Percentiles rank a stretch among this genome's conserved stretches.
These are phyloP conservation scores for Nemoura dubitans DNA, from an alignment of 2,888 invertebrate genomes.

Conservation along the genomic window DNA sequence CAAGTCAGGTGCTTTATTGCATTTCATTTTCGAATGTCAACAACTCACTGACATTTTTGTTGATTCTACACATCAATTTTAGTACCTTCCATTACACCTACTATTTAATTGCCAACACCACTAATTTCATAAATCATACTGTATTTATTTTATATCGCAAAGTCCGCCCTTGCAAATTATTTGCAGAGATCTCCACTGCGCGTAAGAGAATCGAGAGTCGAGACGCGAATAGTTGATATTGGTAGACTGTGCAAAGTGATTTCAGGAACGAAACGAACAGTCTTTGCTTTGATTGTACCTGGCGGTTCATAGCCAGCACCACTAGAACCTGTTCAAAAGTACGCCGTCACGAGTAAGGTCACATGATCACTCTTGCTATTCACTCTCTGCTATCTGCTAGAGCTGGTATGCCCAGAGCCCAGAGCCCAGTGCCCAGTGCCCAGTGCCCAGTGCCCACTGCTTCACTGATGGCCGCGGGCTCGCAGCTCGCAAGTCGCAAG, in stretches of 20 bases:
- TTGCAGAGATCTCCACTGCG: no score
- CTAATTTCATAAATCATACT: no score
- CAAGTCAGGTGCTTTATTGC: slow-evolving; percentile 7
- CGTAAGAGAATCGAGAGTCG: neutral
- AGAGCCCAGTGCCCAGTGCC: no score
- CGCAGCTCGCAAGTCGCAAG: no score
- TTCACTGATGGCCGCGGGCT: no score
- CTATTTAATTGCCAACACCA: no score
- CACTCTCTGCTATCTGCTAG: neutral
- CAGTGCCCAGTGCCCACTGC: no score
- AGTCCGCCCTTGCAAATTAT: neutral
- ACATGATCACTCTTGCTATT: slow-evolving; percentile 7
- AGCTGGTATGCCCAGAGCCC: neutral
- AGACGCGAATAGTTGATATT: neutral
- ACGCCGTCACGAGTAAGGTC: neutral
- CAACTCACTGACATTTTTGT: no score
- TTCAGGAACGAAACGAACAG: neutral
- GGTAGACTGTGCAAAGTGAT: neutral
- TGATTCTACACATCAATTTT: no score
- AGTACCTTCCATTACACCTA: no score
- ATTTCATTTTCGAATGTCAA: neutral
- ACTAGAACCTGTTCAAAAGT: neutral
- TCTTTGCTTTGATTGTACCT: neutral
- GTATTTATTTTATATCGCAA: no score
- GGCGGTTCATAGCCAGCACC: neutral